Evolutionary conservation across 2,113 vertebrate species (phyloP), one percentile per base, ranked within the genome.

Genomic region (Arenaria interpres): DNA sequence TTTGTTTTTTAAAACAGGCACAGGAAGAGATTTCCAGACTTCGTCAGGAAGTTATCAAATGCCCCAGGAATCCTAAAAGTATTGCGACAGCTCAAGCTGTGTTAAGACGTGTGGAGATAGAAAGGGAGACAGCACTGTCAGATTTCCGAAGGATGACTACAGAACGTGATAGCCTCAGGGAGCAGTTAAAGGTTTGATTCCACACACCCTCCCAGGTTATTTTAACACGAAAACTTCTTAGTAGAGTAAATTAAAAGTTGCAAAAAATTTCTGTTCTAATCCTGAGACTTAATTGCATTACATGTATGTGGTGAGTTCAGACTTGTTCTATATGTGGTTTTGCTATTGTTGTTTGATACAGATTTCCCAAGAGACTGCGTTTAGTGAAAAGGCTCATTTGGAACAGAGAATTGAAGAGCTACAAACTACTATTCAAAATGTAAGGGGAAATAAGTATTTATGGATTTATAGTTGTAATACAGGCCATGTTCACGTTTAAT

Each of bases 391-490:
- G 78, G 98, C 98, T 91, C 98, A 98, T 89, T 96, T 98, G 97
- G 98, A 98, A 96, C 98, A 99, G 94, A 98, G 96, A 77, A 96
- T 98, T 95, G 98, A 99, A 83, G 98, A 99, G 63, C 94, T 99
- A 90, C 98, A 98, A 97, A 96, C 89, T 78, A 94, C 97, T 86
- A 67, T 98, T 93, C 95, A 98, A 91, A 98, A 97, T 3, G 98
- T 98, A 98, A 98, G 95, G 56, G 54, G 64, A 95, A 93, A 68
- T 33, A 20, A 53, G 60, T 91, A 43, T 48, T 90, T 82, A 67
- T 60, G 14, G 63, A 91, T 51, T 39, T 93, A 15, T 73, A 59
- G 78, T 78, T 62, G 27, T 41, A 41, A 39, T 60, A 59, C 10
- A 75, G 33, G 7, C 66, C 45, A 50, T 68, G 39, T 45, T 76